Percentiles rank a stretch among this genome's conserved stretches.
phyloP scores from a whole-genome alignment of 2,888 invertebrate species.

The Agonopterix subpropinquella region DNA sequence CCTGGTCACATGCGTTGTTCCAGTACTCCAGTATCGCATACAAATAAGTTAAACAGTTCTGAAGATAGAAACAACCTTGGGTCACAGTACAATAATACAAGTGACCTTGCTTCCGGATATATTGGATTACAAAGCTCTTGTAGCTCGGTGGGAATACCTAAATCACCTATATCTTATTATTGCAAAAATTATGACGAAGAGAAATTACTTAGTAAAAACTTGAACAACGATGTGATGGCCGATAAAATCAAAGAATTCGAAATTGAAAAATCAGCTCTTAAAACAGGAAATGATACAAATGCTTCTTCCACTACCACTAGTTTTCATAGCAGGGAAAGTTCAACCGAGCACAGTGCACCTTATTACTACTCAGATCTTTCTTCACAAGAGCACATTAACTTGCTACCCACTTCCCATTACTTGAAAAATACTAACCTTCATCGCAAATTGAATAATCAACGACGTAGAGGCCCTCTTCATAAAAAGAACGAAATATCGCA shows the following conservation, averaged over 20 bases:
- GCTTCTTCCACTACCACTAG: slow-evolving; percentile 58
- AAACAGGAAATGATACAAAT: slow-evolving; percentile 43
- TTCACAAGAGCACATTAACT: slow-evolving; percentile 68
- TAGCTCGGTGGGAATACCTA: slow-evolving; percentile 46
- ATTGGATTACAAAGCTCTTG: slow-evolving; percentile 55
- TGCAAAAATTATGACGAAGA: slow-evolving; percentile 60
- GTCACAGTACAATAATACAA: slow-evolving; percentile 30
- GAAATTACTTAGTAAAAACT: slow-evolving; percentile 53
- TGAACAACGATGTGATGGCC: slow-evolving; percentile 51
- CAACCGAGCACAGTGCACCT: slow-evolving; percentile 82
- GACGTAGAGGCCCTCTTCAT: slow-evolving; percentile 77
- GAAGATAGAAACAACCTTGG: slow-evolving; percentile 27
- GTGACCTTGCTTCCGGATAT: slow-evolving; percentile 44
- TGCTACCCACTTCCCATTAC: slow-evolving; percentile 59
- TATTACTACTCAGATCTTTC: slow-evolving; percentile 90
- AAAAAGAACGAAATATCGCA: slow-evolving; percentile 82
- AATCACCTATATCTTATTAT: slow-evolving; percentile 66
- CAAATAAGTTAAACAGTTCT: slow-evolving; percentile 22
- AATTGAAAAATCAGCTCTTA: slow-evolving; percentile 50
- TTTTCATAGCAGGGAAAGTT: slow-evolving; percentile 78
- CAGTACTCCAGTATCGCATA: slow-evolving; percentile 50
- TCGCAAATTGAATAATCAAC: slow-evolving; percentile 82
- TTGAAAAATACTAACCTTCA: slow-evolving; percentile 69
- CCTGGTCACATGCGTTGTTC: slow-evolving; percentile 44
- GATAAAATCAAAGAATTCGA: slow-evolving; percentile 69